These are phyloP conservation scores for Penelope pileata DNA, from an alignment of 2,113 vertebrate genomes.

Conservation along the genomic window DNA sequence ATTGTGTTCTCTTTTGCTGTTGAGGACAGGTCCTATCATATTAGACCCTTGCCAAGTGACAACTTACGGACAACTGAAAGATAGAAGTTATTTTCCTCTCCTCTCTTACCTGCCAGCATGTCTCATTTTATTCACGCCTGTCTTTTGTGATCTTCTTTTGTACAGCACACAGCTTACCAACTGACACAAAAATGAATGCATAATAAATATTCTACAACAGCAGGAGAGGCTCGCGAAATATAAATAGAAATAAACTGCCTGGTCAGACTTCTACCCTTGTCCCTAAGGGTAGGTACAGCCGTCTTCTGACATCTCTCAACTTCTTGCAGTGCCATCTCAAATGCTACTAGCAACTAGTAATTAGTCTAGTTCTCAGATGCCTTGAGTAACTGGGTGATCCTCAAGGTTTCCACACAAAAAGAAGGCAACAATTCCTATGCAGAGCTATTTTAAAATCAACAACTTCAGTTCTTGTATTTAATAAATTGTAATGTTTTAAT, in stretches of 20 bases:
- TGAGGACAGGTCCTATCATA: slow-evolving; percentile 1
- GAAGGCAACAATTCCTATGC: background rate
- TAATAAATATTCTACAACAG: background rate
- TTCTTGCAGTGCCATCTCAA: background rate
- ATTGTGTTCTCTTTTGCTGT: background rate
- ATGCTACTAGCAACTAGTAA: background rate
- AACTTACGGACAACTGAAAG: slow-evolving; percentile 32
- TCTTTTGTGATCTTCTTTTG: background rate
- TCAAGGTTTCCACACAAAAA: background rate
- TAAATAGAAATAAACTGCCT: slow-evolving; percentile 4
- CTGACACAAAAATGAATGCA: slow-evolving; percentile 43
- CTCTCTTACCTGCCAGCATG: background rate
- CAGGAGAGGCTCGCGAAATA: slow-evolving; percentile 37
- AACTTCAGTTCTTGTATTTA: background rate
- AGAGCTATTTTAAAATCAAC: background rate
- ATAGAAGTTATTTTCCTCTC: slow-evolving; percentile 10
- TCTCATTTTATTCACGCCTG: slow-evolving; percentile 16
- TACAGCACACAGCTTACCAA: background rate
- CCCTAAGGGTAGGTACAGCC: background rate
- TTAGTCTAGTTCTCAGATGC: background rate
- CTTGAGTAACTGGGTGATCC: background rate
- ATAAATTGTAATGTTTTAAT: background rate
- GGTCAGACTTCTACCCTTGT: background rate
- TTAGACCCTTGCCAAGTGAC: background rate
- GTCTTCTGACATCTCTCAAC: background rate